Evolutionary conservation across 2,113 vertebrate species (phyloP).

Genomic region (Cyphomyrus discorhynchus): DNA sequence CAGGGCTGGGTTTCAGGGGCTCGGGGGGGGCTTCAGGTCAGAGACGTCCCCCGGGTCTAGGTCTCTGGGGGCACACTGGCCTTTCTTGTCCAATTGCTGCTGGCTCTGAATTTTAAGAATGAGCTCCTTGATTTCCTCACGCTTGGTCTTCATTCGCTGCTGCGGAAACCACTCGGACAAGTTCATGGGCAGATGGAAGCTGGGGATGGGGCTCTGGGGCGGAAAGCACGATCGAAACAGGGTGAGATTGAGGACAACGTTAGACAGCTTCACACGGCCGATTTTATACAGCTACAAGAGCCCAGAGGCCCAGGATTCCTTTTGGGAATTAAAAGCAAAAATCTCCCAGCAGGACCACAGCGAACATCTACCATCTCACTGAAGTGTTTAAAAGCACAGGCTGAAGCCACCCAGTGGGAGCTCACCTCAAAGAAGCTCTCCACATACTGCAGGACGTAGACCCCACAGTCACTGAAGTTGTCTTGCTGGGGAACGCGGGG

Average conservation of each 20-base stretch:
- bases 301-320: neutral
- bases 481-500: constrained; percentile 96
- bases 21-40: constrained; percentile 50
- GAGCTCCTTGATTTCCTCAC: constrained; percentile 84
- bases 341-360: neutral
- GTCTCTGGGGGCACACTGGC: constrained; percentile 24
- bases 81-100: constrained; percentile 70
- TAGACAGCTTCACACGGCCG: neutral
- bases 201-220: constrained; percentile 78
- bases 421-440: constrained; percentile 98
- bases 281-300: neutral
- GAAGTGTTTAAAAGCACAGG: neutral
- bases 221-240: constrained; percentile 4
- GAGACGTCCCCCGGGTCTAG: constrained; percentile 40
- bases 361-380: neutral
- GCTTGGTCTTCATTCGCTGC: constrained; percentile 93
- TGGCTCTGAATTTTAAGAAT: constrained; percentile 80
- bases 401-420: neutral
- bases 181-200: constrained; percentile 87
- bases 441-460: constrained; percentile 92
- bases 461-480: constrained; percentile 96
- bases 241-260: neutral
- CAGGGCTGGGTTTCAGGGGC: constrained; percentile 55
- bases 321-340: neutral
- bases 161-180: constrained; percentile 90